Base-by-base conservation (phyloP, 2,113 vertebrate species). In the Trichechus manatus region DNA sequence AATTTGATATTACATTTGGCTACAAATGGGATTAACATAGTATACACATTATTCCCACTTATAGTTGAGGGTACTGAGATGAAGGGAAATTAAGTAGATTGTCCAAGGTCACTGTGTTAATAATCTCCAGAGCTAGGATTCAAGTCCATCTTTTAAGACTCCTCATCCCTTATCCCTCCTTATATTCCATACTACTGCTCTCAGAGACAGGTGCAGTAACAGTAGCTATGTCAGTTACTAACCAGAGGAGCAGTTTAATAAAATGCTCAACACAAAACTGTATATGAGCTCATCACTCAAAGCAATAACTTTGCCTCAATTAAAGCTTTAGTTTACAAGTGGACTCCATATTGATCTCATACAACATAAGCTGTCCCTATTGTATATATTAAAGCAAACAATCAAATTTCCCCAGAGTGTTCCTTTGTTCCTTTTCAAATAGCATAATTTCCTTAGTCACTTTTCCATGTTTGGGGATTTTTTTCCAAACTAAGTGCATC, bases 391-490 rank as follows among this genome's bases (percentile, higher is more conserved):
- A 94, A 95, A 95, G 23, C 79, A 92, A 90, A 19, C 4, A 20
- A 66, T 91, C 0, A 86, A 13, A 88, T 11, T 92, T 93, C 96
- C 56, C 53, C 80, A 17, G 70, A 74, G 4, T n/a, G 20, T 91
- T 74, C 31, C 14, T 39, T 97, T 27, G 33, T 92, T 82, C 9
- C 63, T 20, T 96, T 82, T 87, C 6, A 42, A 75, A 83, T 89
- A 47, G 63, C 19, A 84, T 19, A 96, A 70, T 86, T 96, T 33
- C 39, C 63, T 77, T 93, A 39, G 42, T 85, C 36, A 89, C 6
- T 85, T 94, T 96, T 31, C 36, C 61, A 31, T 85, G 23, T 89
- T 93, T 53, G 85, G 70, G 31, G 2, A 80, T 47, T 96, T 97
- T 27, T 89, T 56, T 56, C 15, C 25, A 87, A 96, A 74, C 5